A percentile compares a stretch with the other conserved stretches of the same genome.
Conservation (phyloP, 2,888 invertebrate species). For the Alitta virens region DNA sequence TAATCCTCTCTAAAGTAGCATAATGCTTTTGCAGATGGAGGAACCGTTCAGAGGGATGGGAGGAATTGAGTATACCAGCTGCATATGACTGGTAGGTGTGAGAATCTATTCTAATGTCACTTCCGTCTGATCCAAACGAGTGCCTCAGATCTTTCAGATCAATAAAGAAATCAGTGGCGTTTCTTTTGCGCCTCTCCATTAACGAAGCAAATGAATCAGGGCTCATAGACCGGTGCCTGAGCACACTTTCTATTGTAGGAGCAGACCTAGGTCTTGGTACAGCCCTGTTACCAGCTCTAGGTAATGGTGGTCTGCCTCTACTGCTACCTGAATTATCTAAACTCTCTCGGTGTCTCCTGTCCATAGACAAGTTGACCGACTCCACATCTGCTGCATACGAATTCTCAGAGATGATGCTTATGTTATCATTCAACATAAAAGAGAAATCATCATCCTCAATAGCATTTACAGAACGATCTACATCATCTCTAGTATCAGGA, state of each 20-base stretch:
- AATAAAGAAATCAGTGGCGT: neutral
- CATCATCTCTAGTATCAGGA: neutral
- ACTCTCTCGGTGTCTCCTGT: neutral
- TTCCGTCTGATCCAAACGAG: conserved; percentile 30
- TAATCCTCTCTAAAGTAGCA: conserved; percentile 78
- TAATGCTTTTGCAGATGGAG: conserved; percentile 83
- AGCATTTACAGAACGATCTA: neutral
- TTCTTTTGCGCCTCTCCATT: neutral
- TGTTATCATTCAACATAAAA: neutral
- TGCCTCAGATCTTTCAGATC: neutral
- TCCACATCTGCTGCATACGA: neutral
- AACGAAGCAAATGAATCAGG: neutral
- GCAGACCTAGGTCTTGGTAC: neutral
- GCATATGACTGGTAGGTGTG: conserved; percentile 52
- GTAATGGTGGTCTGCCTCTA: neutral
- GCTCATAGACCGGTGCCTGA: neutral
- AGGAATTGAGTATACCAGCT: conserved; percentile 63
- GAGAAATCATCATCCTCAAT: neutral
- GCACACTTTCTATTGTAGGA: neutral
- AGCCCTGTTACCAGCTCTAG: neutral
- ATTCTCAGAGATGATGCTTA: neutral
- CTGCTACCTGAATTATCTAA: neutral
- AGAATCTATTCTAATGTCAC: conserved; percentile 46
- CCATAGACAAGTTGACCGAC: neutral
- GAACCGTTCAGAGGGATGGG: conserved; percentile 75